Evolutionary conservation across 2,797 vertebrate genomes (phyloP), one percentile per base, ranked within the genome.

Genomic region (Fistularia commersonii): DNA sequence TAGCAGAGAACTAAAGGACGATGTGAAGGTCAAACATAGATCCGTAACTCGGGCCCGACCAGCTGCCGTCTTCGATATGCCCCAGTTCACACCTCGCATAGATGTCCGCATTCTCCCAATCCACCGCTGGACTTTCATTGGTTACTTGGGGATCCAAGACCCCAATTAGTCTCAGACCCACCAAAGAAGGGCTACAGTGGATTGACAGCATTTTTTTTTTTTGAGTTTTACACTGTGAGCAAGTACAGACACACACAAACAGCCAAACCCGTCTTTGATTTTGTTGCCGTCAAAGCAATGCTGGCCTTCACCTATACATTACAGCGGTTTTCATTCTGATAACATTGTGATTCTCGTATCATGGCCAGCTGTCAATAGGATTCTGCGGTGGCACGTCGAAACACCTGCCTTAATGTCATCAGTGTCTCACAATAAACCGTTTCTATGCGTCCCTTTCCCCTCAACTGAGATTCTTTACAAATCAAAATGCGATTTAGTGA

Each of bases 161-260:
- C 1, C 41, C 11, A 0, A 38, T 63, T 72, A 12, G 15, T 68
- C 67, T 38, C 65, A 65, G 68, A 72, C 53, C 54, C 8, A 46
- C 59, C 66, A 76, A 74, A 72, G 72, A 86, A 79, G 73, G 65
- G 75, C 77, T 81, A 74, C 52, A 54, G 41, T 51, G 66, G 41
- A 77, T 59, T 48, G 58, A 72, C 50, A 41, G 52, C 11, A 6
- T 34, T 37, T 51, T 40, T 60, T 64, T 54, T 39, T 58, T 59
- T 46, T 75, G 67, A 74, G 72, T 40, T 60, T 66, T 54, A 37
- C 60, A 61, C 48, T 75, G 67, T 75, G 72, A 78, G 41, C 48
- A 50, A 60, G 41, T 43, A 57, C 60, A 69, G 37, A 53, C 37
- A 13, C 36, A 54, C 34, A 8, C 39, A 61, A 46, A 57, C n/a